Evolutionary conservation across 2,797 vertebrate genomes (phyloP).

Genomic region (Poecile montanus): DNA sequence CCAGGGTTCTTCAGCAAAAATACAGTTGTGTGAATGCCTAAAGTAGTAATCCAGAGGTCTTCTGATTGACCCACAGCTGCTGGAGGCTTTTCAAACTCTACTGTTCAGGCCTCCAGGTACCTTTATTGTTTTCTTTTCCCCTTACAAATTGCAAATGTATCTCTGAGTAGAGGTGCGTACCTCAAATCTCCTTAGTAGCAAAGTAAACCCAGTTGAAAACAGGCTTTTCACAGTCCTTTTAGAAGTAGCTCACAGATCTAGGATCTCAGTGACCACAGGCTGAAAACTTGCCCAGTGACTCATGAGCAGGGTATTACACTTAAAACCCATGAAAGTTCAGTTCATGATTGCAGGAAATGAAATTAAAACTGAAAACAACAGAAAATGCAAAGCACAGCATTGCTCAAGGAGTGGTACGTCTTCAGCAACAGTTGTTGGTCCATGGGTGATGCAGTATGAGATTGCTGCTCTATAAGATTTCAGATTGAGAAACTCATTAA

Average conservation of each 20-base stretch:
- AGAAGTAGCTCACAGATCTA: not conserved
- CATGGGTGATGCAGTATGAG: not conserved
- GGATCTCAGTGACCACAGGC: not conserved
- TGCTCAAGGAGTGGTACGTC: not conserved
- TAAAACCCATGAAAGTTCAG: not conserved
- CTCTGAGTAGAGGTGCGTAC: not conserved
- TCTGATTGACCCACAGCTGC: not conserved
- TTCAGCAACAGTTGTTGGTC: not conserved
- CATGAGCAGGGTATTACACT: not conserved
- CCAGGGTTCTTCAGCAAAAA: not conserved
- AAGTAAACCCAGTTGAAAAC: not conserved
- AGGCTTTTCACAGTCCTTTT: not conserved
- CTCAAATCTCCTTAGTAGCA: not conserved
- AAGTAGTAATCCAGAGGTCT: not conserved
- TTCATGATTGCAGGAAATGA: not conserved
- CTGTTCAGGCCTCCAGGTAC: not conserved
- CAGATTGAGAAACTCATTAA: conserved; percentile 11
- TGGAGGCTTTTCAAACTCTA: not conserved
- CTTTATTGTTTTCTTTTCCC: not conserved
- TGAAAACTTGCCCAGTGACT: not conserved
- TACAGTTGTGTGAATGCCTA: not conserved
- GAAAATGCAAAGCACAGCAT: not conserved
- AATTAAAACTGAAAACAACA: not conserved
- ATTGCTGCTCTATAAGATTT: not conserved
- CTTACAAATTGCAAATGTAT: not conserved